phyloP scores from a whole-genome alignment of 2,113 vertebrate species.

The Pseudonaja textilis region DNA sequence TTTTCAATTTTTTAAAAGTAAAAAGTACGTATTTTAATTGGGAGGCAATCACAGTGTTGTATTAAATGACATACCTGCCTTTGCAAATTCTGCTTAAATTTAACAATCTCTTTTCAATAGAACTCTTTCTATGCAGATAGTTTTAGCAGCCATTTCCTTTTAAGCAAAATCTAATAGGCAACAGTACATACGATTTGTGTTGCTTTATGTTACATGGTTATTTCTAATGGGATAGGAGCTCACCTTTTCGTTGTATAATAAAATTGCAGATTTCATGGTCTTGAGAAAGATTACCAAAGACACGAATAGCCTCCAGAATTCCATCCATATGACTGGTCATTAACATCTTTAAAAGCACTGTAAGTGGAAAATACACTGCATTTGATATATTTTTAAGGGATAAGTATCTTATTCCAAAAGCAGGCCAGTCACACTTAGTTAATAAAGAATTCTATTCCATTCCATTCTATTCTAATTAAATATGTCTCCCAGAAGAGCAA shows the following conservation, averaged over 20 bases:
- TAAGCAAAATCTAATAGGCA: neutral
- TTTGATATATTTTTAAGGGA: neutral
- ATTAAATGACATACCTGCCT: neutral
- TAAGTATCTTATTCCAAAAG: neutral
- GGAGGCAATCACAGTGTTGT: neutral
- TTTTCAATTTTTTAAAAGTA: neutral
- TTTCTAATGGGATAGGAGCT: conserved; percentile 48
- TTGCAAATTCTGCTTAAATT: neutral
- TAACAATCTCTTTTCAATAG: neutral
- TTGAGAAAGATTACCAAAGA: conserved; percentile 84
- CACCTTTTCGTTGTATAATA: conserved; percentile 78
- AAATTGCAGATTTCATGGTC: conserved; percentile 77
- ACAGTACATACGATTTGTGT: neutral
- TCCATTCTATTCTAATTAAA: too few relatives aligned
- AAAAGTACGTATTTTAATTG: neutral
- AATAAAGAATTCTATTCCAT: too few relatives aligned
- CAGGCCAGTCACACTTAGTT: neutral
- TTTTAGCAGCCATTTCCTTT: neutral
- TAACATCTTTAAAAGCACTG: conserved; percentile 79
- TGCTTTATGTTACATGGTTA: conserved; percentile 11
- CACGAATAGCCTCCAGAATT: conserved; percentile 80
- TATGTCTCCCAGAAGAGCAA: neutral
- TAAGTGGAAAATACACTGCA: conserved; percentile 41
- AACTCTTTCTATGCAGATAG: neutral
- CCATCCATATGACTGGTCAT: conserved; percentile 78